Conservation (phyloP, 2,797 vertebrate species). For the Falco naumanni region DNA sequence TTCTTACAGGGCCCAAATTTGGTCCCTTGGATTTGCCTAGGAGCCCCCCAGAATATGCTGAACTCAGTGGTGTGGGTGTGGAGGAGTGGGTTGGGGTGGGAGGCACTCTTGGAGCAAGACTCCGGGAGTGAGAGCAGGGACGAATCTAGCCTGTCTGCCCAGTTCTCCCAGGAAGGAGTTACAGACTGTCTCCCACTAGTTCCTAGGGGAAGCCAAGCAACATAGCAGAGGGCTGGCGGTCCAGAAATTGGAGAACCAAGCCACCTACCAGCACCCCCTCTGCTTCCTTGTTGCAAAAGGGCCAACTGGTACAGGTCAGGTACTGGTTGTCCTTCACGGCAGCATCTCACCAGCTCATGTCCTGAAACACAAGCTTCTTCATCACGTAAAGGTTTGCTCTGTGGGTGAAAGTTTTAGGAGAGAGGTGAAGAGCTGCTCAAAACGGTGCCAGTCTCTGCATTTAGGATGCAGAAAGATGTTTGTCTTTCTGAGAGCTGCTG, state of each 20-base stretch:
- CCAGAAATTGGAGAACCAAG: not conserved
- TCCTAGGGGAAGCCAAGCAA: not conserved
- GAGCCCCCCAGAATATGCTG: not conserved
- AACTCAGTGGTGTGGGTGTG: not conserved
- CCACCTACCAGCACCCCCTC: not conserved
- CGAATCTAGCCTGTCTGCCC: not conserved
- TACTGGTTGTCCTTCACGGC: not conserved
- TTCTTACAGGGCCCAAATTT: not conserved
- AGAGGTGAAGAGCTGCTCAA: not conserved
- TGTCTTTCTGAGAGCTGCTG: not conserved
- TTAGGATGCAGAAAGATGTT: not conserved
- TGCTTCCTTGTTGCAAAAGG: not conserved
- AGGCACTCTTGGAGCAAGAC: not conserved
- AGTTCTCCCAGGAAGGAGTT: not conserved
- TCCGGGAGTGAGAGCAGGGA: not conserved
- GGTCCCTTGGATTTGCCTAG: not conserved
- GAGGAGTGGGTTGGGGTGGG: not conserved
- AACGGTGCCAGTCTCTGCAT: not conserved
- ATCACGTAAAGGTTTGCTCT: not conserved
- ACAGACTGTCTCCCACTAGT: not conserved
- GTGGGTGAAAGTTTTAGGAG: not conserved
- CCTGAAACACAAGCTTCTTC: rapidly evolving
- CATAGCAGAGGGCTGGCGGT: not conserved
- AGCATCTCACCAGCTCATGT: not conserved
- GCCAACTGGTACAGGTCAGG: not conserved